Evolutionary conservation across 2,888 invertebrate species (phyloP).

Genomic region (Parnassius glacialis): DNA sequence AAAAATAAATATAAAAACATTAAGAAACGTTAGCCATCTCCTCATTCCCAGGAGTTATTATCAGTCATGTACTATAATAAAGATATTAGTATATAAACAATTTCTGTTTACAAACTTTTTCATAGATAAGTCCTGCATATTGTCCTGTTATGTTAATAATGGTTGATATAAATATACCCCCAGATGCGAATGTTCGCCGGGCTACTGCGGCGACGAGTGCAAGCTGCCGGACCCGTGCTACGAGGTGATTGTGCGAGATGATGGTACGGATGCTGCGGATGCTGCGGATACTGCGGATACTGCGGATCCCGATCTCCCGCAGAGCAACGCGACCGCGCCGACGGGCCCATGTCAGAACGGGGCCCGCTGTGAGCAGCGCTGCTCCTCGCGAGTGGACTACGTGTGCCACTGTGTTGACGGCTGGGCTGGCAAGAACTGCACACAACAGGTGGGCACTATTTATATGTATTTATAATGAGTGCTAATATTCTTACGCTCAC

Average conservation of each 20-base stretch:
- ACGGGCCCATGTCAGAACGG: conserved; percentile 85
- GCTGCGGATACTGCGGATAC: conserved; percentile 8
- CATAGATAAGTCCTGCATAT: no score
- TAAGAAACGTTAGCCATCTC: no score
- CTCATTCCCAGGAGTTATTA: no score
- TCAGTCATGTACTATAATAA: no score
- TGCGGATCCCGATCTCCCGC: not conserved
- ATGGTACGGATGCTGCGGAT: conserved; percentile 9
- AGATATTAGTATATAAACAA: no score
- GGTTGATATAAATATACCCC: no score
- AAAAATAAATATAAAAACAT: no score
- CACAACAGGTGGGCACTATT: conserved; percentile 77
- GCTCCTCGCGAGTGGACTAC: conserved; percentile 82
- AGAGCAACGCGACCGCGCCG: conserved; percentile 43
- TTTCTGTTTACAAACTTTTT: no score
- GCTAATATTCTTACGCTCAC: no score
- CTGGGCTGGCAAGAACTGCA: conserved; percentile 89
- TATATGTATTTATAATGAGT: no score
- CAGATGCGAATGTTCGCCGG: conserved; percentile 80
- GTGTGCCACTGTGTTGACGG: conserved; percentile 85
- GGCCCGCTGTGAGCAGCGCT: conserved; percentile 85
- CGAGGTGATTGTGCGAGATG: conserved; percentile 33
- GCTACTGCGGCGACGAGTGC: conserved; percentile 88
- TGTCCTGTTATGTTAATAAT: no score
- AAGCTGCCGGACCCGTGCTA: conserved; percentile 87